Percentiles rank a stretch among this genome's conserved stretches.
phyloP scores from a whole-genome alignment of 2,113 vertebrate genomes.

The Macroglossus sobrinus region DNA sequence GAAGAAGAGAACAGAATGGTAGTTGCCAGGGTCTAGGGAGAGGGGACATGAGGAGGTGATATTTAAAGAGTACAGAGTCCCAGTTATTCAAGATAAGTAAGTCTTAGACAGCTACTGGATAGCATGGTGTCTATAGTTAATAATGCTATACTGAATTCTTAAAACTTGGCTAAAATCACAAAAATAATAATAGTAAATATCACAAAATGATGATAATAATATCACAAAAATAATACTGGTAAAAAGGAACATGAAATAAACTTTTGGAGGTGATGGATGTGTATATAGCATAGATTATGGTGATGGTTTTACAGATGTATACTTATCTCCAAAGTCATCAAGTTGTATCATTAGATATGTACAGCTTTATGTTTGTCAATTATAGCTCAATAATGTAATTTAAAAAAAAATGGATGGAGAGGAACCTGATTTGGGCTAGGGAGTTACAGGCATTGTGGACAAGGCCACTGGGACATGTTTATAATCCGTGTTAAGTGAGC shows the following conservation, averaged over 20 bases:
- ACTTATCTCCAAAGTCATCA: background rate
- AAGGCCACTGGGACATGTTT: background rate
- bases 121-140: background rate
- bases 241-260: too few relatives aligned
- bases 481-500: background rate
- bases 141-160: fast-evolving
- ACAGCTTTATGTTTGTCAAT: background rate
- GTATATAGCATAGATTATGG: background rate
- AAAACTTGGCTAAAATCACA: background rate
- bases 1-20: background rate
- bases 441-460: background rate
- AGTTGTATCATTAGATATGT: background rate
- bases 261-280: too few relatives aligned
- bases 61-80: background rate
- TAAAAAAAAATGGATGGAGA: background rate
- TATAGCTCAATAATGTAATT: background rate
- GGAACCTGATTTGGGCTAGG: background rate
- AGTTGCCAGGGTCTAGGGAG: background rate
- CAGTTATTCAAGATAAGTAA: background rate
- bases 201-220: too few relatives aligned
- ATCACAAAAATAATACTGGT: too few relatives aligned
- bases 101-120: background rate
- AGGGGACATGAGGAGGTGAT: background rate
- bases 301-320: background rate
- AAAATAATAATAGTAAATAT: too few relatives aligned